These are phyloP conservation scores for Lota lota DNA, from an alignment of 2,113 vertebrate species.

Conservation along the genomic window DNA sequence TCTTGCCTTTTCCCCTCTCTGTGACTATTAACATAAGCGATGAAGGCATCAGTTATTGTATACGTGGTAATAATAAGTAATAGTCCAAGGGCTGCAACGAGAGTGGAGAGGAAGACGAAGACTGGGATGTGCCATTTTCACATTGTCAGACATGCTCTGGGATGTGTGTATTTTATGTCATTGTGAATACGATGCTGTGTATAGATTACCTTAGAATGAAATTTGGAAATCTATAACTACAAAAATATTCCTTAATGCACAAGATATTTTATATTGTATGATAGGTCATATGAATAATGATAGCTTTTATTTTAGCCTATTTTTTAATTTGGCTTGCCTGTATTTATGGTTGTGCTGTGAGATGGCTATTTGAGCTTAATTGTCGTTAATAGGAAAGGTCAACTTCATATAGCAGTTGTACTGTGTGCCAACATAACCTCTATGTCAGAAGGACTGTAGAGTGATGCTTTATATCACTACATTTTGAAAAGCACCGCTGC, in stretches of 20 bases:
- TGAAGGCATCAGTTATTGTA: conserved; percentile 53
- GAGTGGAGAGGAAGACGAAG: conserved; percentile 38
- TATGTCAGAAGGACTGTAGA: conserved; percentile 48
- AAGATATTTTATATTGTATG: conserved; percentile 70
- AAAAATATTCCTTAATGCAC: conserved; percentile 70
- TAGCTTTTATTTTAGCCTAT: conserved; percentile 58
- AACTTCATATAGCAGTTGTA: conserved; percentile 33
- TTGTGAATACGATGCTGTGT: conserved; percentile 67
- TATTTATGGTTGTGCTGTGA: conserved; percentile 66
- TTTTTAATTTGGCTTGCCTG: conserved; percentile 56
- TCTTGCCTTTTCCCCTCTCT: conserved; percentile 70
- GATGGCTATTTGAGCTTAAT: conserved; percentile 54
- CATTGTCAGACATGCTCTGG: conserved; percentile 63
- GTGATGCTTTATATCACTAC: conserved; percentile 49
- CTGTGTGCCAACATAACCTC: conserved; percentile 50
- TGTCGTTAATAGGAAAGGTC: conserved; percentile 38
- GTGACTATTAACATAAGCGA: conserved; percentile 58
- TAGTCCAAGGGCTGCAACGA: conserved; percentile 30
- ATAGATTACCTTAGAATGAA: conserved; percentile 62
- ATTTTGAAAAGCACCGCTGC: conserved; percentile 53
- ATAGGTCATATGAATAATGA: conserved; percentile 59
- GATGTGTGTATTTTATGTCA: conserved; percentile 67
- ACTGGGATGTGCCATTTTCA: conserved; percentile 55
- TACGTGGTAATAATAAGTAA: conserved; percentile 65
- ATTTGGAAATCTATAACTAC: conserved; percentile 56